These are phyloP conservation scores for Choloepus didactylus DNA, from an alignment of 2,797 vertebrate genomes.

Conservation along the genomic window DNA sequence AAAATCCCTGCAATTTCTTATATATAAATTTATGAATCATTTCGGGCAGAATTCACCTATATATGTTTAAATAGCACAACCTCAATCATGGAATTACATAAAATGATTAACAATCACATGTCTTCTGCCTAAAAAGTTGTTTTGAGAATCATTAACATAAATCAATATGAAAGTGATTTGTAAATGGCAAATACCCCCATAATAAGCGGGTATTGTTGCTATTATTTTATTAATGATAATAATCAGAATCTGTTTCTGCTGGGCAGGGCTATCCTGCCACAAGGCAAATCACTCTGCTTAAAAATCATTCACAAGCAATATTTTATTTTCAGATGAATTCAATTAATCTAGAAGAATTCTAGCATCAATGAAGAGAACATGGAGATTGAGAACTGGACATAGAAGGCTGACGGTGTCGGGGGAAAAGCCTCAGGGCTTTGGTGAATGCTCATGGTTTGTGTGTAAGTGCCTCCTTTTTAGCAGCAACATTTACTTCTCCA, in stretches of 20 bases:
- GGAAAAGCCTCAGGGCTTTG: neutral
- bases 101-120: neutral
- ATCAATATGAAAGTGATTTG: neutral
- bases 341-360: neutral
- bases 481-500: conserved; percentile 27
- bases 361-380: neutral
- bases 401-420: neutral
- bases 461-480: neutral
- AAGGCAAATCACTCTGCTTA: neutral
- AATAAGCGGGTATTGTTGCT: neutral
- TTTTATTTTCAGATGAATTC: neutral
- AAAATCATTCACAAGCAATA: neutral
- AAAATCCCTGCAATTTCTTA: neutral
- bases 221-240: conserved; percentile 24
- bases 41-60: neutral
- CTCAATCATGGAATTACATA: neutral
- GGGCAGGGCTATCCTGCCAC: neutral
- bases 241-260: neutral
- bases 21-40: neutral
- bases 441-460: neutral
- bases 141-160: neutral
- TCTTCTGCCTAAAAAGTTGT: neutral
- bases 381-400: neutral
- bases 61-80: neutral
- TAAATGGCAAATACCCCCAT: neutral